Percentiles rank a stretch among this genome's conserved stretches.
These are phyloP conservation scores for Tetrapedia diversipes DNA, from an alignment of 2,888 invertebrate genomes.

Conservation along the genomic window DNA sequence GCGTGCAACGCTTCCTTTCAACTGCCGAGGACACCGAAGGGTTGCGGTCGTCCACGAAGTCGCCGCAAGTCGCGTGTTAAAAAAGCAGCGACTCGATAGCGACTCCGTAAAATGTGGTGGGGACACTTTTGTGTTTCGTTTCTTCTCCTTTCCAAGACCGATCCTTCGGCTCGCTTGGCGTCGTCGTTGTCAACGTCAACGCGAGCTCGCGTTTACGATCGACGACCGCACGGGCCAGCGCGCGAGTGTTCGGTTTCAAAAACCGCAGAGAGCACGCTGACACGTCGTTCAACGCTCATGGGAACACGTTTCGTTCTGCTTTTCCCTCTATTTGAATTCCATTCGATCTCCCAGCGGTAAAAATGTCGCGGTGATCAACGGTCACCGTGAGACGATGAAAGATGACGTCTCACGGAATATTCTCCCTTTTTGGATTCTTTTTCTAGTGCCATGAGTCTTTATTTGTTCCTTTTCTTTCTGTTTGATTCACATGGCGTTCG, in stretches of 20 bases:
- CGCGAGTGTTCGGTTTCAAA: conserved; percentile 70
- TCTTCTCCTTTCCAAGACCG: conserved; percentile 29
- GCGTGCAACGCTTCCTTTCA: conserved; percentile 35
- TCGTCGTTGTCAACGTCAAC: conserved; percentile 48
- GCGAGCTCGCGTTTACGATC: conserved; percentile 61
- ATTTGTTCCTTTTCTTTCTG: no score
- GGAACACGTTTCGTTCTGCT: conserved; percentile 55
- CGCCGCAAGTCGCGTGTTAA: conserved; percentile 61
- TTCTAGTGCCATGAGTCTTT: neutral
- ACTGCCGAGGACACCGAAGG: conserved; percentile 21
- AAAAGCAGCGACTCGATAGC: conserved; percentile 41
- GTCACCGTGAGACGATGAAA: no score
- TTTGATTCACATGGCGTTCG: no score
- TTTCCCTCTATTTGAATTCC: conserved; percentile 52
- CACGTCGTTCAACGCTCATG: conserved; percentile 56
- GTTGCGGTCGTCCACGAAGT: conserved; percentile 40
- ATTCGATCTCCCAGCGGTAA: conserved; percentile 24
- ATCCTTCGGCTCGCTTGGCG: conserved; percentile 6
- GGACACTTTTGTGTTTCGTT: neutral
- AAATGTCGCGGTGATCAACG: conserved; percentile 22
- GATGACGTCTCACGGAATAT: no score
- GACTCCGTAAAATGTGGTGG: no score
- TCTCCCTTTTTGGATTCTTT: no score
- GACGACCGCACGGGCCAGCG: conserved; percentile 61
- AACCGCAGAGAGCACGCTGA: conserved; percentile 65